Conservation (phyloP, 1,140 invertebrate genomes). For the Drosophila oshimai region DNA sequence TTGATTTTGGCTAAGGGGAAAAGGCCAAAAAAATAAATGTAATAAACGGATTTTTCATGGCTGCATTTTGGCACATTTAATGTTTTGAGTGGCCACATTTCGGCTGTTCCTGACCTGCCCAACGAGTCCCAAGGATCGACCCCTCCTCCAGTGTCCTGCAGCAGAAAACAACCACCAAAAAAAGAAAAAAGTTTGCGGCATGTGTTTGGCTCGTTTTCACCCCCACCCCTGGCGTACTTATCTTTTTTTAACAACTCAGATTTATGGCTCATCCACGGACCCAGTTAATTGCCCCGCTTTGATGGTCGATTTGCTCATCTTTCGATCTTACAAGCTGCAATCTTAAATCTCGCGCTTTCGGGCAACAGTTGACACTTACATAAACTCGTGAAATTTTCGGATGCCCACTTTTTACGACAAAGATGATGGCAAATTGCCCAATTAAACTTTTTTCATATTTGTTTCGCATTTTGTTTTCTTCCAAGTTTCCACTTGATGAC, state of each 20-base stretch:
- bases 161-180: slow-evolving; percentile 56
- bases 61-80: slow-evolving; percentile 72
- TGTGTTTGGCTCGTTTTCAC: slow-evolving; percentile 48
- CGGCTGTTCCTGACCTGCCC: slow-evolving; percentile 58
- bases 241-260: slow-evolving; percentile 68
- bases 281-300: slow-evolving; percentile 66
- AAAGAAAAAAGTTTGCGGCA: slow-evolving; percentile 42
- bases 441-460: slow-evolving; percentile 75
- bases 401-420: slow-evolving; percentile 53
- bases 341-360: slow-evolving; percentile 25
- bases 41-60: slow-evolving; percentile 74
- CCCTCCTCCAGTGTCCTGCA: slow-evolving; percentile 30
- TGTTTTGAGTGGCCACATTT: slow-evolving; percentile 32
- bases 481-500: slow-evolving; percentile 49
- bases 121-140: slow-evolving; percentile 51
- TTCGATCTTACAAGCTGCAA: slow-evolving; percentile 17
- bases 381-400: slow-evolving; percentile 46
- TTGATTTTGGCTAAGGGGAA: slow-evolving; percentile 54
- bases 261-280: slow-evolving; percentile 54
- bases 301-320: slow-evolving; percentile 59
- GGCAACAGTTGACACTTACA: slow-evolving; percentile 58
- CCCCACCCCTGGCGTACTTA: slow-evolving; percentile 17
- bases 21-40: slow-evolving; percentile 28
- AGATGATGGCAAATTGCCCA: slow-evolving; percentile 70
- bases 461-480: slow-evolving; percentile 60